A percentile compares a stretch with the other conserved stretches of the same genome.
Conservation (phyloP, 64 coral and sea anemone genomes). For the Hydrozoanthus tunicans region DNA sequence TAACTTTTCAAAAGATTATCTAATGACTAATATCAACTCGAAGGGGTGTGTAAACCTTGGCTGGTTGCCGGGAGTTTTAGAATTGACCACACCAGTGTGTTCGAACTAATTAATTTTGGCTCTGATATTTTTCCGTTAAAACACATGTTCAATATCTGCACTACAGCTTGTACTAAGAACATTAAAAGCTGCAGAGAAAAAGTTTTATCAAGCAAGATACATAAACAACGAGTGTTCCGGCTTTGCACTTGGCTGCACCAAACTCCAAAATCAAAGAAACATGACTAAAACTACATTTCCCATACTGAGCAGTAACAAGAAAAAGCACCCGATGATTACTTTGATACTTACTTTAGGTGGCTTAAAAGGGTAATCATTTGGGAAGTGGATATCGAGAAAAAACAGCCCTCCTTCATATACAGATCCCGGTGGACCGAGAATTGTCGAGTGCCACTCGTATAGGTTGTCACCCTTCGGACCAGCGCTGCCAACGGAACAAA, state of each 20-base stretch:
- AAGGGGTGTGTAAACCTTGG: too few relatives aligned
- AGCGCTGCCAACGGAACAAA: slow-evolving; percentile 46
- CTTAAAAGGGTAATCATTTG: slow-evolving; percentile 92
- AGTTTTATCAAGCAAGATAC: too few relatives aligned
- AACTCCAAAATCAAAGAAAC: background rate
- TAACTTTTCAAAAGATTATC: too few relatives aligned
- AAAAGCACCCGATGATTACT: background rate
- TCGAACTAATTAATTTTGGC: too few relatives aligned
- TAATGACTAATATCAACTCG: too few relatives aligned
- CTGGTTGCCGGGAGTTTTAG: too few relatives aligned
- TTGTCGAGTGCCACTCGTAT: slow-evolving; percentile 91
- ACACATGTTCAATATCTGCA: too few relatives aligned
- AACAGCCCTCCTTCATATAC: slow-evolving; percentile 93
- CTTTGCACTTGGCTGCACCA: background rate
- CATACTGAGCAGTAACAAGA: background rate
- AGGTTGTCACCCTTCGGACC: slow-evolving; percentile 86
- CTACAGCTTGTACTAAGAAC: too few relatives aligned
- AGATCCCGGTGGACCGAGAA: slow-evolving; percentile 81
- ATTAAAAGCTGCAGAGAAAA: too few relatives aligned
- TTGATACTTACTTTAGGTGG: slow-evolving; percentile 89
- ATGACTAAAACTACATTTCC: background rate
- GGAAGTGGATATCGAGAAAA: slow-evolving; percentile 91
- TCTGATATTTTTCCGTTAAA: too few relatives aligned
- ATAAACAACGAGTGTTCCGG: too few relatives aligned
- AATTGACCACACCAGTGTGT: too few relatives aligned